A percentile compares a stretch with the other conserved stretches of the same genome.
These are phyloP conservation scores for Alauda arvensis DNA, from an alignment of 2,797 vertebrate species.

Conservation along the genomic window DNA sequence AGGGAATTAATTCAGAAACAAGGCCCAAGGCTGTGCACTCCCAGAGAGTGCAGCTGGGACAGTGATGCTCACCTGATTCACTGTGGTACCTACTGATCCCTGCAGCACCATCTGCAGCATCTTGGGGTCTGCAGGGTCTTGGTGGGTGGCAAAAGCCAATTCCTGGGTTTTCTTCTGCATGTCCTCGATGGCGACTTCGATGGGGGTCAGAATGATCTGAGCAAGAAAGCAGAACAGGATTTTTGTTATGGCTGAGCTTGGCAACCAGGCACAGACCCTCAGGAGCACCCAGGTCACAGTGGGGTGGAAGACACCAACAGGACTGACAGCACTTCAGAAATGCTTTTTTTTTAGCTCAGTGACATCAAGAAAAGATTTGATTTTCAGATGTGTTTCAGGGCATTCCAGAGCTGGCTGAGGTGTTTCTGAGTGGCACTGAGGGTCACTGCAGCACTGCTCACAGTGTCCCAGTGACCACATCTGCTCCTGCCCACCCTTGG, in stretches of 20 bases:
- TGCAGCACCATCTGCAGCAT: slow-evolving; percentile 99
- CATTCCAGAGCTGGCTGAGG: not conserved
- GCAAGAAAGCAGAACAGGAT: not conserved
- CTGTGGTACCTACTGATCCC: slow-evolving; percentile 95
- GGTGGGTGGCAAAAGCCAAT: slow-evolving; percentile 94
- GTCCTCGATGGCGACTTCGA: slow-evolving; percentile 97
- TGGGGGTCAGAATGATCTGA: slow-evolving; percentile 94
- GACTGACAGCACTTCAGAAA: not conserved
- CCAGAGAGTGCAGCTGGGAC: not conserved
- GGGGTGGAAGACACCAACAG: not conserved
- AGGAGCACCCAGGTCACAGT: not conserved
- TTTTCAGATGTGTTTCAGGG: not conserved
- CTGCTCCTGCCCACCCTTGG: not conserved
- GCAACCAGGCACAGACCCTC: not conserved
- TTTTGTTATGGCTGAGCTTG: not conserved
- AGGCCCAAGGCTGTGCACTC: not conserved
- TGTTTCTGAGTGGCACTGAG: not conserved
- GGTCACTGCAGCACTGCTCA: not conserved
- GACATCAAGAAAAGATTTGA: not conserved
- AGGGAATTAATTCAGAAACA: not conserved
- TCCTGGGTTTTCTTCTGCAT: slow-evolving; percentile 99
- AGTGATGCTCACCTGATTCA: slow-evolving; percentile 85
- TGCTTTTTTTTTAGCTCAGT: fast-evolving
- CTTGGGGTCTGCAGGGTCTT: slow-evolving; percentile 94
- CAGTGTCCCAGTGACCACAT: not conserved